Percentiles rank a stretch among this genome's conserved stretches.
Evolutionary conservation across 2,113 vertebrate species (phyloP).

Genomic region (Canis aureus): DNA sequence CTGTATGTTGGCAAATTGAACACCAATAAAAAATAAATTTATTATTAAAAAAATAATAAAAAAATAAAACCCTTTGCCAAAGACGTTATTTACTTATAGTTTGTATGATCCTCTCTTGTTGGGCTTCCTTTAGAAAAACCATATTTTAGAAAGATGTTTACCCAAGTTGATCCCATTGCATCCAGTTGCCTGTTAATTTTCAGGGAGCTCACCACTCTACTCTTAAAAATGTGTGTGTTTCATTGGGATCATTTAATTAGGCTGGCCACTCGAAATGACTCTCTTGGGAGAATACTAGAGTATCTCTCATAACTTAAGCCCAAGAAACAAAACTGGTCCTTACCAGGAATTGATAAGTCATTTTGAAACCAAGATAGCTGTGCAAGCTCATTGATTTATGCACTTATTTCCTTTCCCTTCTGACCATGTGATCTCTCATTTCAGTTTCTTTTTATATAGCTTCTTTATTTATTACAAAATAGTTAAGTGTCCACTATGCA

Average conservation of each 20-base stretch:
- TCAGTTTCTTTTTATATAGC: not conserved
- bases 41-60: too few species aligned
- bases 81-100: not conserved
- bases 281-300: not conserved
- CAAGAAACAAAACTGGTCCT: not conserved
- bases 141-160: not conserved
- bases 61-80: not conserved
- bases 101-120: not conserved
- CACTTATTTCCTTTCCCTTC: not conserved
- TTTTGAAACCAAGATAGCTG: not conserved
- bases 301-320: not conserved
- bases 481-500: not conserved
- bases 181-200: not conserved
- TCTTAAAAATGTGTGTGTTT: not conserved
- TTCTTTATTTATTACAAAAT: conserved; percentile 27
- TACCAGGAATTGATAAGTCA: not conserved
- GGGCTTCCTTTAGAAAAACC: not conserved
- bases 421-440: not conserved
- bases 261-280: not conserved
- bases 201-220: not conserved
- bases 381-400: not conserved
- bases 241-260: not conserved
- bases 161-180: not conserved
- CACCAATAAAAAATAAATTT: too few species aligned
- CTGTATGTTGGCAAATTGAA: too few species aligned